Evolutionary conservation across 2,797 vertebrate genomes (phyloP).

Genomic region (Tapirus indicus): DNA sequence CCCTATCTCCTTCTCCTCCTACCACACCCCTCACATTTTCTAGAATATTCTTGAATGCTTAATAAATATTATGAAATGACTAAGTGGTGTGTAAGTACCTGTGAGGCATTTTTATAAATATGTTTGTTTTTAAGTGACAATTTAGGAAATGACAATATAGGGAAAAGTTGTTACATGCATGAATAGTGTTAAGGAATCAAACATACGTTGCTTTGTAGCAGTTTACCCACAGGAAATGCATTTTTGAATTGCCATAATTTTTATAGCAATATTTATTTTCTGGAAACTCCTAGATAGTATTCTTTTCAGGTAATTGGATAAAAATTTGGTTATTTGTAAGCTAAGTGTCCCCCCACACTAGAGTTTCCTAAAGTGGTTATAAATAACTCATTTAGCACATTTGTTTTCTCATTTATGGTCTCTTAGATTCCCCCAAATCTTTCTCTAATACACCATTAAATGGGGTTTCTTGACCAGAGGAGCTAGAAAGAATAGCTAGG

Average conservation of each 20-base stretch:
- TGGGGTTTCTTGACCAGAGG: neutral
- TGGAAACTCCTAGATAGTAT: neutral
- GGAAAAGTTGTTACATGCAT: neutral
- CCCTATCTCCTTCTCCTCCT: neutral
- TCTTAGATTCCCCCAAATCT: neutral
- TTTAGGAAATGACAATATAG: neutral
- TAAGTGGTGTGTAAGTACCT: neutral
- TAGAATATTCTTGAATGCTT: slow-evolving; percentile 1
- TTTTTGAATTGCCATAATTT: neutral
- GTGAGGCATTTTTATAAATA: neutral
- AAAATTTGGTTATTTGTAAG: slow-evolving; percentile 52
- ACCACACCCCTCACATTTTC: neutral
- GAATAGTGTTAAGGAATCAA: neutral
- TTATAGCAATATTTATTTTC: slow-evolving; percentile 40
- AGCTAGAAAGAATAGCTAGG: neutral
- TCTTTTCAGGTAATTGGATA: neutral
- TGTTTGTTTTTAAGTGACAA: slow-evolving; percentile 16
- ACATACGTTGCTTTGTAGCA: neutral
- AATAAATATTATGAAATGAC: neutral
- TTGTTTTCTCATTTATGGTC: neutral
- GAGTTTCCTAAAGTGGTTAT: slow-evolving; percentile 57
- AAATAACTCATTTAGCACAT: neutral
- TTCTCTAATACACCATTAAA: neutral
- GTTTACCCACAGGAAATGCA: neutral
- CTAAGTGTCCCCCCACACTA: neutral